Evolutionary conservation across 2,797 vertebrate species (phyloP).

Genomic region (Benthosema pterotum): DNA sequence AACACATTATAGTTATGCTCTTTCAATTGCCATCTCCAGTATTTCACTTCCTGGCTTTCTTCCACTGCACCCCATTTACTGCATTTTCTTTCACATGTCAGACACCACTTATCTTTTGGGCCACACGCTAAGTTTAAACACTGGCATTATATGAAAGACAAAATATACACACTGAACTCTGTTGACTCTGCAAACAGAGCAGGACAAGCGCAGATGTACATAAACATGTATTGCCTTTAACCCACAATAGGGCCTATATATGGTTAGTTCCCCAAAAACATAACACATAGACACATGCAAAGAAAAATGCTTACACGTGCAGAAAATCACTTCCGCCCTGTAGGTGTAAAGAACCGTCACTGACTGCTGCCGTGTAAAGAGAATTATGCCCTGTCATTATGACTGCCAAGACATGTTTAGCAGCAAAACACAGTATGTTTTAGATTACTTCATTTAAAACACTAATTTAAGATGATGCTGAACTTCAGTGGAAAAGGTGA

Average conservation of each 20-base stretch:
- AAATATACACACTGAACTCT: slow-evolving; percentile 29
- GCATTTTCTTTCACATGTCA: neutral
- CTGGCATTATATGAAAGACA: slow-evolving; percentile 4
- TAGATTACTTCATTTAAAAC: no score
- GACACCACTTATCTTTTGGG: slow-evolving; percentile 7
- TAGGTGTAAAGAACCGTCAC: no score
- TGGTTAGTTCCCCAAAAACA: slow-evolving; percentile 64
- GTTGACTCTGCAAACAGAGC: slow-evolving; percentile 40
- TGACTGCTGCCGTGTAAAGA: no score
- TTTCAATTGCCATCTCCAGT: no score
- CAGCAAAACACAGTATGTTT: no score
- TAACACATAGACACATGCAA: slow-evolving; percentile 43
- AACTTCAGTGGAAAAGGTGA: no score
- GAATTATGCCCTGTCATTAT: no score
- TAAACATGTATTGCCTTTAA: slow-evolving; percentile 15
- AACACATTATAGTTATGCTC: neutral
- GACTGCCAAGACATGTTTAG: no score
- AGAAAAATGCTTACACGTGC: slow-evolving; percentile 48
- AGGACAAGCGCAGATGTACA: slow-evolving; percentile 39
- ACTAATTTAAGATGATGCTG: no score
- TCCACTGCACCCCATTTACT: neutral
- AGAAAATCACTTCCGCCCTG: neutral
- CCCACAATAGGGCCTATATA: slow-evolving; percentile 15
- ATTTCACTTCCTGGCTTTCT: neutral
- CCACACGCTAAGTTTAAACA: slow-evolving; percentile 27